phyloP scores from a whole-genome alignment of 2,797 vertebrate species.

The Prunella strophiata region DNA sequence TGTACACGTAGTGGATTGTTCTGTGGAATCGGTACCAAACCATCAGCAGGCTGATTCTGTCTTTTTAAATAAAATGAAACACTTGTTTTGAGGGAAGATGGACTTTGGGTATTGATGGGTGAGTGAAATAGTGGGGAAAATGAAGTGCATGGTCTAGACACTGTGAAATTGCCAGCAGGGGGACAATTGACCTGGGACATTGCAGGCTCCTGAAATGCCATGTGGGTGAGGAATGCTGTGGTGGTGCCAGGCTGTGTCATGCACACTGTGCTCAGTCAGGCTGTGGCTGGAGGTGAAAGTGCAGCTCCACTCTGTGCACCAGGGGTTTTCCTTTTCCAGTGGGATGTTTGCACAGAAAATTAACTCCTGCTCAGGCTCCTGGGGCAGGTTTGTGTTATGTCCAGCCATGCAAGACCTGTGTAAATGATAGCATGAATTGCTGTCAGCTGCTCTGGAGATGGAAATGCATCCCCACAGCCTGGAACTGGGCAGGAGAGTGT shows the following conservation, averaged over 20 bases:
- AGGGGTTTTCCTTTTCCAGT: neutral
- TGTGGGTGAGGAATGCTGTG: neutral
- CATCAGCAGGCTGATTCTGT: neutral
- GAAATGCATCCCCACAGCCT: neutral
- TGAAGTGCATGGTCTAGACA: neutral
- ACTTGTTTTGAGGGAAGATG: neutral
- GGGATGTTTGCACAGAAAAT: neutral
- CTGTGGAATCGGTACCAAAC: constrained; percentile 5
- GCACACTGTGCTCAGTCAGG: neutral
- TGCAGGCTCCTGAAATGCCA: neutral
- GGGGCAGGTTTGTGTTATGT: fast-evolving
- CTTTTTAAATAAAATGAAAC: neutral
- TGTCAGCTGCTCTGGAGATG: neutral
- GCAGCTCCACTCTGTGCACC: fast-evolving
- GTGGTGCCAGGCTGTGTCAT: neutral
- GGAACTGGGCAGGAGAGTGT: neutral
- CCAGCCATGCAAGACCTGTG: neutral
- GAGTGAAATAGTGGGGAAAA: neutral
- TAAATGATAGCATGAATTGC: neutral
- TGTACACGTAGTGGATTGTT: neutral
- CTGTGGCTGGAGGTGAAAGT: neutral
- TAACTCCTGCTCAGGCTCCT: neutral
- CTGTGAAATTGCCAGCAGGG: neutral
- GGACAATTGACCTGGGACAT: neutral
- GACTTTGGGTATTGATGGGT: neutral